phyloP scores from a whole-genome alignment of 2,113 vertebrate species.

The Sturnus vulgaris region DNA sequence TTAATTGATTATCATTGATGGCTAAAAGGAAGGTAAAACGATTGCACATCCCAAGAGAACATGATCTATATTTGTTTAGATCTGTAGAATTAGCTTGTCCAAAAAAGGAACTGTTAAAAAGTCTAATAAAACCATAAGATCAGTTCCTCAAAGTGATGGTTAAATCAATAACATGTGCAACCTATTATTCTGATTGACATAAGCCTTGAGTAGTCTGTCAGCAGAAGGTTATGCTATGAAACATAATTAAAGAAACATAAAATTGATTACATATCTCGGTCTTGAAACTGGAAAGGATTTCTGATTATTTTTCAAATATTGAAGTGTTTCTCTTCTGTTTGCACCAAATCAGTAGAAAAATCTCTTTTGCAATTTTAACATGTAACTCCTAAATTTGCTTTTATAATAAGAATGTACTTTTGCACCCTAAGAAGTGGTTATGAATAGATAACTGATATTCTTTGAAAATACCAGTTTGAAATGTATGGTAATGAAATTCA shows the following conservation, averaged over 20 bases:
- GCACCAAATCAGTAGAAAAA: conserved; percentile 23
- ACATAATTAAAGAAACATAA: conserved; percentile 56
- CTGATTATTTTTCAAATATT: conserved; percentile 18
- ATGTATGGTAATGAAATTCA: not conserved
- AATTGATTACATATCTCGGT: conserved; percentile 23
- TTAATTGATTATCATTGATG: not conserved
- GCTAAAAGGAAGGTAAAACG: not conserved
- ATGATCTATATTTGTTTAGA: conserved; percentile 7
- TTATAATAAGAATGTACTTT: not conserved
- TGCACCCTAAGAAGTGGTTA: not conserved
- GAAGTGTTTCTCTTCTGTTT: conserved; percentile 16
- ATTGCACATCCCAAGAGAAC: not conserved
- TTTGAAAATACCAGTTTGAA: conserved; percentile 2
- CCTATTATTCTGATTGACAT: conserved; percentile 53
- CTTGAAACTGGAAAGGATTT: conserved; percentile 35
- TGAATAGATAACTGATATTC: conserved; percentile 1
- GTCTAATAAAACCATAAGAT: conserved; percentile 29
- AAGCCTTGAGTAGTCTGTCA: conserved; percentile 43
- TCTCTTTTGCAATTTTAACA: not conserved
- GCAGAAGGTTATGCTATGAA: conserved; percentile 47
- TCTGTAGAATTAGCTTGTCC: not conserved
- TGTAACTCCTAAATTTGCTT: not conserved
- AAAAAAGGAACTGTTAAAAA: conserved; percentile 29
- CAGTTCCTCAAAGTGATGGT: conserved; percentile 28
- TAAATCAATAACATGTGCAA: conserved; percentile 50